Conservation (phyloP, 1,140 invertebrate genomes). For the Coptotermes formosanus region DNA sequence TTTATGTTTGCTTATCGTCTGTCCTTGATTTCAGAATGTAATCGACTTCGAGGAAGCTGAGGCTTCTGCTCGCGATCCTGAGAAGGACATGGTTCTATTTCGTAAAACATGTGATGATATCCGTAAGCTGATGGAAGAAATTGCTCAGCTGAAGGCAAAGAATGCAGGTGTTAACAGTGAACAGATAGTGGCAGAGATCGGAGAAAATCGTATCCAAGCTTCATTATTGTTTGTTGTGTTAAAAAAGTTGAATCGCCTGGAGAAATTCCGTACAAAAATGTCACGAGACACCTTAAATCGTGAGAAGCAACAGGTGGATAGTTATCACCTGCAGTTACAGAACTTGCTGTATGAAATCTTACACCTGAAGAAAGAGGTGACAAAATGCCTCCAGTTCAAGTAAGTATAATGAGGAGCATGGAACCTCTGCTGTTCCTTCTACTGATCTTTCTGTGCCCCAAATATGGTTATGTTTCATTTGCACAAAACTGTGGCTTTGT, state of each 20-base stretch:
- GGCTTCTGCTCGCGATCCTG: conserved; percentile 60
- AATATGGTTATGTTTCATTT: too few relatives aligned
- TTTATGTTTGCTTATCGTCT: not conserved
- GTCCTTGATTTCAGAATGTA: conserved; percentile 54
- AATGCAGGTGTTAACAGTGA: conserved; percentile 50
- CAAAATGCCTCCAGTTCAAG: conserved; percentile 91
- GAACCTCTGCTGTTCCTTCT: too few relatives aligned
- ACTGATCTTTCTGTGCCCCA: too few relatives aligned
- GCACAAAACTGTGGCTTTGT: too few relatives aligned
- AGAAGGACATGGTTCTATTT: conserved; percentile 67
- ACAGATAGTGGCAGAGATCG: conserved; percentile 63
- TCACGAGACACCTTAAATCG: conserved; percentile 73
- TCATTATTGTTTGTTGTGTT: conserved; percentile 73
- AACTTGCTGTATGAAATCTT: conserved; percentile 94
- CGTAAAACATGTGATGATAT: conserved; percentile 67
- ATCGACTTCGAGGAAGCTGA: conserved; percentile 72
- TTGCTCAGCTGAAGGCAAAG: conserved; percentile 61
- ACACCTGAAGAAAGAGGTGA: conserved; percentile 90
- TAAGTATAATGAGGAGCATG: conserved; percentile 44
- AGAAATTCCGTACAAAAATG: conserved; percentile 81
- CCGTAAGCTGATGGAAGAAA: conserved; percentile 60
- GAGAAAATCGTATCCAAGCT: conserved; percentile 65
- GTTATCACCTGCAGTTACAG: conserved; percentile 85
- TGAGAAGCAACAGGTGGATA: conserved; percentile 85
- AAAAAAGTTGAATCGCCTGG: conserved; percentile 87